Base-by-base conservation (phyloP, 2,888 invertebrate species). In the Netelia melanura region DNA sequence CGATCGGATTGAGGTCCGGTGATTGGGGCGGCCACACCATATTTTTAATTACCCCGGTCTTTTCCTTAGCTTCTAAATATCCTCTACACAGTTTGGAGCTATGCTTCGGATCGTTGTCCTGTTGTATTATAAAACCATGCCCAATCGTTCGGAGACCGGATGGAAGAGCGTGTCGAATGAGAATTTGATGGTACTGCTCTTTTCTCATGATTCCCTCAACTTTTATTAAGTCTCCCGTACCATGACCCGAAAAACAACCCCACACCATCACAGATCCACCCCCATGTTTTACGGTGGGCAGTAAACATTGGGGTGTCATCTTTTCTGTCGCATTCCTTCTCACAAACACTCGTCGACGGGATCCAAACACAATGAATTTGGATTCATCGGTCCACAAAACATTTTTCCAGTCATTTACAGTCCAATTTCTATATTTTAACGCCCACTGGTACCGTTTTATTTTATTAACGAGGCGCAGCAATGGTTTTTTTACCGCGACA, bases 41-140 rank as follows among this genome's bases (percentile, higher is more conserved):
- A 75, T 62, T 62, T 43, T 0, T 48, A 17, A 75, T n/a, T 1
- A 61, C 11, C 14, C 61, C 38, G 5, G 43, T 48, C 23, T 75
- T 48, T 75, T 75, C 64, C 75, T 72, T 81, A 25, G 54, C 43
- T 58, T 62, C n/a, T 38, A 86, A 52, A 74, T 83, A 89, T 62
- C 86, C 83, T 75, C 23, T 64, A 58, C 87, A 89, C 5, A 87
- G 25, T 58, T 78, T 67, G 0, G 83, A 84, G 43, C 68, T 78
- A 21, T 88, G 86, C 56, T 89, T 88, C 0, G 88, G 88, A 83
- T 84, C 86, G 61, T 88, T 89, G 30, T 87, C 86, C 38, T 88
- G 81, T 67, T 89, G 87, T 21, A 89, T 84, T 52, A 77, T 65
- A 25, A 90, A 89, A 21, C 74, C 77, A 62, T 52, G 30, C 8